Conservation (phyloP, 2,888 invertebrate genomes). For the Ophioninae sp. region DNA sequence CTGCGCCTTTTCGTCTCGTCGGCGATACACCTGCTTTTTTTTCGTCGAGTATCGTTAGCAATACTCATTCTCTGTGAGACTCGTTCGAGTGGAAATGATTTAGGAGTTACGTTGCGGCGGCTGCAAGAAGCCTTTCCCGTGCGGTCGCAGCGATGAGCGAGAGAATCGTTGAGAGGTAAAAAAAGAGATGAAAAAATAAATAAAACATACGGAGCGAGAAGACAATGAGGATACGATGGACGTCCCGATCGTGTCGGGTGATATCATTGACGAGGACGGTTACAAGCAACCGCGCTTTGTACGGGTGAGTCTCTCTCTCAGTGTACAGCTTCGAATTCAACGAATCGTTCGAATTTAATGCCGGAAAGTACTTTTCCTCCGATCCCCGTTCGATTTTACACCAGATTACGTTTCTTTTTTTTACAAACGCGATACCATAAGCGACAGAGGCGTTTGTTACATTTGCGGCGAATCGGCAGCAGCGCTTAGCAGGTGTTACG, state of each 20-base stretch:
- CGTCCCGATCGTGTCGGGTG: slow-evolving; percentile 79
- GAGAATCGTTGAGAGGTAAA: not conserved
- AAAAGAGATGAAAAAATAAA: not conserved
- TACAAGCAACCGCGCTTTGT: slow-evolving; percentile 77
- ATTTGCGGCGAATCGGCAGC: too few species aligned
- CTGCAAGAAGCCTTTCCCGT: not conserved
- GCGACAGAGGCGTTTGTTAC: too few species aligned
- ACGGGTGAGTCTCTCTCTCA: slow-evolving; percentile 73
- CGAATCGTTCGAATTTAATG: not conserved
- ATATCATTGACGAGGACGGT: slow-evolving; percentile 76
- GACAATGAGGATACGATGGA: slow-evolving; percentile 76
- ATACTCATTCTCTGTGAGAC: not conserved
- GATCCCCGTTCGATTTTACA: too few species aligned
- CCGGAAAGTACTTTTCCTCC: not conserved
- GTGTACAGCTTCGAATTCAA: not conserved
- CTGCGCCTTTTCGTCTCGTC: not conserved
- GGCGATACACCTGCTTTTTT: not conserved
- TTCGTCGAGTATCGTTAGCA: not conserved
- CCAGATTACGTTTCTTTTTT: too few species aligned
- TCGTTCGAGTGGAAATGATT: not conserved
- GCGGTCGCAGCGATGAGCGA: not conserved
- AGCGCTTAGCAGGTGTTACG: too few species aligned
- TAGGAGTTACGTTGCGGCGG: not conserved
- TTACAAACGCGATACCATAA: too few species aligned
- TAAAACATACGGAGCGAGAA: slow-evolving; percentile 42